A percentile compares a stretch with the other conserved stretches of the same genome.
phyloP scores from a whole-genome alignment of 2,113 vertebrate species.

The Telmatochromis brichardi region DNA sequence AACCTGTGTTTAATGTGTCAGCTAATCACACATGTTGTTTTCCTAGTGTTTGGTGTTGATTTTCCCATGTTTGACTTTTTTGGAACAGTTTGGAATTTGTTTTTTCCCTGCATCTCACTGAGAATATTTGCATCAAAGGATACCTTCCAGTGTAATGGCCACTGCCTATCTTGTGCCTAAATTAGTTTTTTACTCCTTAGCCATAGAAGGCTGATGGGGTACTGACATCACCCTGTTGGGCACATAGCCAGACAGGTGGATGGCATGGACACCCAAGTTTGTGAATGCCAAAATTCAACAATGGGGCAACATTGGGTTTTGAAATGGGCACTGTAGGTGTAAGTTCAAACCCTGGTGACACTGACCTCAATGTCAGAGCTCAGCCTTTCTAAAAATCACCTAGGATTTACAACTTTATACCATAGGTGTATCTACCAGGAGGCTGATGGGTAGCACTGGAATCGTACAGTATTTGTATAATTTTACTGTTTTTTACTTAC shows the following conservation, averaged over 20 bases:
- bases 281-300: background rate
- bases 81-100: background rate
- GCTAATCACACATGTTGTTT: background rate
- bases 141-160: background rate
- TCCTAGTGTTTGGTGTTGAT: background rate
- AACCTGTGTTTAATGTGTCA: background rate
- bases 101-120: rapidly evolving
- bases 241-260: background rate
- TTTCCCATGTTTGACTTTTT: background rate
- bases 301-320: background rate
- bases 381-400: background rate
- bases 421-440: background rate
- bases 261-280: background rate
- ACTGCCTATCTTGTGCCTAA: background rate
- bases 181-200: background rate
- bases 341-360: background rate
- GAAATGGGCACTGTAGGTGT: rapidly evolving
- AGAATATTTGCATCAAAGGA: background rate
- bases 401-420: background rate
- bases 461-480: rapidly evolving
- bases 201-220: background rate
- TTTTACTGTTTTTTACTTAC: background rate
- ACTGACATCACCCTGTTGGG: background rate
- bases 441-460: background rate
- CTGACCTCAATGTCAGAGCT: background rate